Base-by-base conservation (phyloP, 2,888 invertebrate species). In the Abrostola tripartita region DNA sequence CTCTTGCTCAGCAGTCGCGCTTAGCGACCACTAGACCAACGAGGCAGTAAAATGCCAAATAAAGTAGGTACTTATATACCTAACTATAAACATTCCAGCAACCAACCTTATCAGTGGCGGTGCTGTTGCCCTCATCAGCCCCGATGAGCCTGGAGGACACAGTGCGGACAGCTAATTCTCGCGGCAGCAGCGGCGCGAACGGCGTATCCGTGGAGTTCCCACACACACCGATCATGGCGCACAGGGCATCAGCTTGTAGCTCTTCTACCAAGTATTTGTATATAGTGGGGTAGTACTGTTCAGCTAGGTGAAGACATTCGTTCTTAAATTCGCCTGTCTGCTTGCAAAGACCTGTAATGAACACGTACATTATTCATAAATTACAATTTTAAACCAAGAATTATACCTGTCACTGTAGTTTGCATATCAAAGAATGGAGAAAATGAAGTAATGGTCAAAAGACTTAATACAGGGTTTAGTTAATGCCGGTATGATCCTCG, bases 261-360 rank as follows among this genome's bases (percentile, higher is more conserved):
- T 96, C 96, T 8, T 95, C 92, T 0, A 96, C 95, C 6, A 98
- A 90, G 79, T 95, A 96, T 42, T 95, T 88, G 88, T 98, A 98
- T 68, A 98, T 95, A 24, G 95, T 85, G 0, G 96, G 95, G 84
- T 97, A 98, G 89, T 98, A 98, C 81, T 98, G 95, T 63, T 97
- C 96, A 0, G 97, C 97, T 47, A 98, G 92, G 65, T 96, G 95
- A 1, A 96, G 90, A 83, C 98, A 98, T 94, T 98, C 97, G 1
- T 93, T 85, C 71, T 96, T 95, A 90, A 98, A 98, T 9, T 95
- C 93, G 65, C 96, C 96, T 0, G 97, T 97, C 91, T 98, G 97
- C 73, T 97, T 97, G 93, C 98, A 98, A 5, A 98, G 92, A 66
- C 98, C 95, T 95, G 80, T 1, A 10, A 14, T 38, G 38, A 24